Conservation (phyloP, 2,113 vertebrate species). For the Thryonomys swinderianus region DNA sequence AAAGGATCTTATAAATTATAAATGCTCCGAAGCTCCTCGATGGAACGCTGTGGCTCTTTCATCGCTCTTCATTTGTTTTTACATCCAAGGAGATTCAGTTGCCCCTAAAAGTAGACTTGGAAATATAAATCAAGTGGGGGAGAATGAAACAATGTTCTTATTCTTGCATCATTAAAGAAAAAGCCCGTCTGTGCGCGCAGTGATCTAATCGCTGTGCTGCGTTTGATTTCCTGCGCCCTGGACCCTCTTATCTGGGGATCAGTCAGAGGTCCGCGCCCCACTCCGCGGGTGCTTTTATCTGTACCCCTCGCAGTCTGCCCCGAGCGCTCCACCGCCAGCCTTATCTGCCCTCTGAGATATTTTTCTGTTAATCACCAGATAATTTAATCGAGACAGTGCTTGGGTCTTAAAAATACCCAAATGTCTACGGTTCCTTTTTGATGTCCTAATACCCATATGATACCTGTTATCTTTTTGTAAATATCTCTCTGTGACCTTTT, state of each 20-base stretch:
- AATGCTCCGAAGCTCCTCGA: background rate
- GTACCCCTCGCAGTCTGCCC: conserved; percentile 13
- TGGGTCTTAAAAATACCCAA: conserved; percentile 60
- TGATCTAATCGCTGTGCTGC: conserved; percentile 46
- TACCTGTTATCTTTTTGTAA: conserved; percentile 29
- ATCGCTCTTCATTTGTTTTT: conserved; percentile 23
- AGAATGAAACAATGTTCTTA: conserved; percentile 45
- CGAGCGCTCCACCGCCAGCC: background rate
- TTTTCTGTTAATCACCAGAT: conserved; percentile 72
- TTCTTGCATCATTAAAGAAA: conserved; percentile 52
- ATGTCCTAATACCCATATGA: background rate
- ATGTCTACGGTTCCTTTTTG: conserved; percentile 48
- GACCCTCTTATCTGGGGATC: conserved; percentile 64
- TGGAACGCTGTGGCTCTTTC: background rate
- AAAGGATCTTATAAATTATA: background rate
- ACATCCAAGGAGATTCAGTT: background rate
- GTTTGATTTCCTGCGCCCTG: conserved; percentile 59
- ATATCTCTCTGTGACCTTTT: conserved; percentile 15
- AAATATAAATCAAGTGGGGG: background rate
- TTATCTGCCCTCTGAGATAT: conserved; percentile 54
- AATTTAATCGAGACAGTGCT: conserved; percentile 62
- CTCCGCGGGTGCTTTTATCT: conserved; percentile 63
- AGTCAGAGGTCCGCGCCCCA: conserved; percentile 34
- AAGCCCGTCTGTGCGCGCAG: background rate
- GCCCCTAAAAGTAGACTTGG: background rate